Evolutionary conservation across 2,113 vertebrate genomes (phyloP).

Genomic region (Mellivora capensis): DNA sequence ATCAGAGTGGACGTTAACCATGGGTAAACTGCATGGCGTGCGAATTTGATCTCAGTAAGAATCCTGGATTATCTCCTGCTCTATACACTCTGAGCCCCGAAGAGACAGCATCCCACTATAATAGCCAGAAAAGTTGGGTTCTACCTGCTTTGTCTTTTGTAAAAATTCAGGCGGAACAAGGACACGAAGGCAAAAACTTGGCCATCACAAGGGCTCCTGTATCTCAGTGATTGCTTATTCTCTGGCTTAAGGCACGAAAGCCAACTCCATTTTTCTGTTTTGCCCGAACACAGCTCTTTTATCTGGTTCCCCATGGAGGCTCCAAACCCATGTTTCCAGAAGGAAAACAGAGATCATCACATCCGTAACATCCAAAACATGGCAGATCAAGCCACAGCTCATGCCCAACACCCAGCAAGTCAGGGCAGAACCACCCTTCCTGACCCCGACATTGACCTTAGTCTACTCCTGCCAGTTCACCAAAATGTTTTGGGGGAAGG

Average conservation of each 20-base stretch:
- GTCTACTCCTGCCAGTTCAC: background rate
- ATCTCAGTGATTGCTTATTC: background rate
- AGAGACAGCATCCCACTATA: background rate
- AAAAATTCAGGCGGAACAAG: background rate
- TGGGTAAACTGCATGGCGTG: accelerated
- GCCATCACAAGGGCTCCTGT: background rate
- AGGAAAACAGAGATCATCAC: background rate
- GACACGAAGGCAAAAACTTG: background rate
- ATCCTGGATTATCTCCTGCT: background rate
- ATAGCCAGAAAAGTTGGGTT: accelerated
- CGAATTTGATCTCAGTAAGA: too few species aligned
- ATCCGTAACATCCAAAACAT: background rate
- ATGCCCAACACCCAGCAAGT: background rate
- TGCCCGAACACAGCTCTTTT: background rate
- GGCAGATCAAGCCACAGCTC: background rate
- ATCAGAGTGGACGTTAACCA: accelerated
- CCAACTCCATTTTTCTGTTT: background rate
- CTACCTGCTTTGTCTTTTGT: background rate
- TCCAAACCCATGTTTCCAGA: background rate
- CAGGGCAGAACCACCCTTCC: background rate
- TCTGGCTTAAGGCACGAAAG: background rate
- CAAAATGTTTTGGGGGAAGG: background rate
- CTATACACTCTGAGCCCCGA: background rate
- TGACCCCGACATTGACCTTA: background rate
- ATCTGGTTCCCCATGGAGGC: background rate